Conservation (phyloP, 2,113 vertebrate genomes). For the Upupa epops region DNA sequence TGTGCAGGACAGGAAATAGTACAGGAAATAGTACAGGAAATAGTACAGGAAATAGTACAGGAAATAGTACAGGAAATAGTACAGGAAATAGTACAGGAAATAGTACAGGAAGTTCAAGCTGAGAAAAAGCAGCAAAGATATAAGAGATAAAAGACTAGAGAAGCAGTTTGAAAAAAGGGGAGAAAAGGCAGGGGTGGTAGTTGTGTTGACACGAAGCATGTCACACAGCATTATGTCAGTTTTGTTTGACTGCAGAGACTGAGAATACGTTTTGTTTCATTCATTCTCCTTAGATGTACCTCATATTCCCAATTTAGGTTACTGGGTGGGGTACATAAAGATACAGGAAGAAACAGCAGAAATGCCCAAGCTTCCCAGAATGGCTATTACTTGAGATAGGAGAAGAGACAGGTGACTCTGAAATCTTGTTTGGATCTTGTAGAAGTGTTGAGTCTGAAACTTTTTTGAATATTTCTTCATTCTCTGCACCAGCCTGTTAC, state of each 20-base stretch:
- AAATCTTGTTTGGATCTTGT: not conserved
- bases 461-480: not conserved
- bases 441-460: not conserved
- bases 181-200: not conserved
- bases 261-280: not conserved
- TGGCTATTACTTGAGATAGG: not conserved
- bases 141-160: not conserved
- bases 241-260: not conserved
- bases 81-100: not conserved
- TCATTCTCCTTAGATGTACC: not conserved
- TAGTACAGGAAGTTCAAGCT: not conserved
- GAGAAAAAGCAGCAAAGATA: not conserved
- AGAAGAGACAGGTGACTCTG: not conserved
- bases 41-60: not conserved
- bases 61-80: not conserved
- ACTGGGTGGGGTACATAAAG: not conserved
- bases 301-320: not conserved
- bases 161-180: not conserved
- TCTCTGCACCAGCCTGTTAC: not conserved
- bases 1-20: not conserved
- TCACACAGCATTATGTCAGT: not conserved
- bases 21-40: not conserved
- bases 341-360: not conserved
- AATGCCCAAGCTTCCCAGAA: not conserved
- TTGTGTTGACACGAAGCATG: not conserved